Evolutionary conservation across 53 echinoderm and acorn worm species (phyloP), one percentile per base, ranked within the genome.

Genomic region (Echinometra lucunter): DNA sequence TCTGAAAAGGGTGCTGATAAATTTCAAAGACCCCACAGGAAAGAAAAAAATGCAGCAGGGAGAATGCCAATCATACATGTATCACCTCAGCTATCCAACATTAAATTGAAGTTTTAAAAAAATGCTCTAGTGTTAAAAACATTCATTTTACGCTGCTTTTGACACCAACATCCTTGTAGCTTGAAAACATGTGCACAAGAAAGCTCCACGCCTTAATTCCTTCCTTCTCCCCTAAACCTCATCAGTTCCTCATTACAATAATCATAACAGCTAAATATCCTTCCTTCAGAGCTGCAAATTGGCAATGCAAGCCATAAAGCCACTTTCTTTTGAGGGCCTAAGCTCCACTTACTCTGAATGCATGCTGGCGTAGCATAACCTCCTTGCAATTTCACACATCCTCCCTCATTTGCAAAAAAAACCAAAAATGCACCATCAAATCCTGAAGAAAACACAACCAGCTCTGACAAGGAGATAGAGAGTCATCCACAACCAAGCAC

Each of bases 311-410:
- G 2, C 49, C 44, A 21, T 44, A 81, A 81, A 34, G 44, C 81
- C 23, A 42, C 40, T 44, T 81, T 47, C n/a, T 49, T 85, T 49
- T 85, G 28, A 49, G 47, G 28, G 47, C 85, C n/a, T 11, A n/a
- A 42, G 81, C 38, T 81, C 44, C 40, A 85, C 85, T 47, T 49
- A 85, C 45, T n/a, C n/a, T 45, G 53, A n/a, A 85, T 85, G 47
- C 85, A 47, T 27, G 13, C 49, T 85, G 17, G 21, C 4, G 40
- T 40, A 78, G 85, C 85, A 85, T 28, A 49, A 49, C 21, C 47
- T 85, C 49, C 53, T 7, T 6, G 85, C 85, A 28, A 85, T 49
- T 45, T 85, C 85, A 28, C 85, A 85, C 85, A 85, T 85, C 19
- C 16, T 85, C 2, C 27, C 32, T 72, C 72, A 32, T 72, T 35